Conservation (phyloP, 1,140 invertebrate genomes). For the Zophobas atratus region DNA sequence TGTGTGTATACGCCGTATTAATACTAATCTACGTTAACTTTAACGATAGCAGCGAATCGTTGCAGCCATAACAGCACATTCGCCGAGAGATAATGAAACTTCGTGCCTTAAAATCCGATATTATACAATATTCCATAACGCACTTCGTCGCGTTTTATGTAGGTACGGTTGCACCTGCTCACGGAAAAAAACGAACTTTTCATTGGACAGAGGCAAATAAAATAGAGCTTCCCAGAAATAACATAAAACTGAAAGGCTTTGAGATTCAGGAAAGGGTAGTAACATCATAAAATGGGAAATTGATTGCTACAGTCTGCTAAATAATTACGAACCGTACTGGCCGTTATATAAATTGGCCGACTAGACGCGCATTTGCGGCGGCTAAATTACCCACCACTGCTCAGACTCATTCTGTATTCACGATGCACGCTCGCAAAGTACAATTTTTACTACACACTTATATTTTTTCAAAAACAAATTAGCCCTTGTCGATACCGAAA, state of each 20-base stretch:
- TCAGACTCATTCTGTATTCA: conserved; percentile 16
- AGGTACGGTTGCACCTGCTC: conserved; percentile 30
- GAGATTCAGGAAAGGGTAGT: conserved; percentile 39
- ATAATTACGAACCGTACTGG: conserved; percentile 40
- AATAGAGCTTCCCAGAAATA: conserved; percentile 33
- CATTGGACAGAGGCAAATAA: conserved; percentile 29
- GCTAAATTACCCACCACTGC: conserved; percentile 20
- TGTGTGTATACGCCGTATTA: no score
- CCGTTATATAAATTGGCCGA: conserved; percentile 44
- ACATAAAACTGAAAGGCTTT: conserved; percentile 38
- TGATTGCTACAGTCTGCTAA: conserved; percentile 45
- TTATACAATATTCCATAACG: conserved; percentile 29
- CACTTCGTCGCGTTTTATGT: conserved; percentile 29
- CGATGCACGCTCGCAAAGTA: background rate
- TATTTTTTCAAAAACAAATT: conserved; percentile 10
- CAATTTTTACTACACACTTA: conserved; percentile 12
- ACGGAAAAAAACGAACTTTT: conserved; percentile 31
- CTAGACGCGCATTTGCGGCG: conserved; percentile 31
- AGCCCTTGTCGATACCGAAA: background rate
- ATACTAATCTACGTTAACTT: no score
- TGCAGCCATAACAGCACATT: background rate
- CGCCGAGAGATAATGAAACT: background rate
- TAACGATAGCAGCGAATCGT: background rate
- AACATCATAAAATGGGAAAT: conserved; percentile 47
- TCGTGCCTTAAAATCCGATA: background rate